Conservation (phyloP, 2,797 vertebrate species). For the Manis pentadactyla region DNA sequence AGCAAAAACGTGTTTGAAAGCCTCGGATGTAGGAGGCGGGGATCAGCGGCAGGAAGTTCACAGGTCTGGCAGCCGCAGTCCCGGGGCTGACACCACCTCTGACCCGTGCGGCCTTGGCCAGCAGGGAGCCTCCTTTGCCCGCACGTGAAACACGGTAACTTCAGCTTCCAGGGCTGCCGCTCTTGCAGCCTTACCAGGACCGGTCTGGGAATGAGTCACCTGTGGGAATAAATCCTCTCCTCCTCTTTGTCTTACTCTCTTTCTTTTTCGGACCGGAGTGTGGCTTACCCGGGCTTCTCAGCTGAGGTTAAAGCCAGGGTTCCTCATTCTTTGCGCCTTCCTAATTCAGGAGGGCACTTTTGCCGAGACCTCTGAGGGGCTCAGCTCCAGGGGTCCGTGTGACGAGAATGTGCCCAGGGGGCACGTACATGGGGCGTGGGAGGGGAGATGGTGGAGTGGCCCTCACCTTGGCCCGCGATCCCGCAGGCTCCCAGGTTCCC, state of each 20-base stretch:
- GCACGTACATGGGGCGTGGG: too few relatives aligned
- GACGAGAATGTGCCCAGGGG: not conserved
- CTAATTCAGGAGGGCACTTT: not conserved
- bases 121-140: not conserved
- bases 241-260: not conserved
- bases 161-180: rapidly evolving
- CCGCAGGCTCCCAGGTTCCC: rapidly evolving
- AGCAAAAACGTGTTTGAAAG: not conserved
- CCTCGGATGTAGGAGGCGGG: not conserved
- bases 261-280: not conserved
- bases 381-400: rapidly evolving
- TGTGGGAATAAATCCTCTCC: not conserved
- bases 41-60: not conserved
- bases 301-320: not conserved
- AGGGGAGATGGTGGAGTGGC: not conserved
- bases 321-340: not conserved
- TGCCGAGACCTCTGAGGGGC: not conserved
- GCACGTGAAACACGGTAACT: not conserved
- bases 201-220: not conserved
- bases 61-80: not conserved
- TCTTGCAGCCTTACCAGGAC: too few relatives aligned
- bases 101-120: not conserved
- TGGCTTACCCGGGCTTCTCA: not conserved
- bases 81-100: not conserved
- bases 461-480: rapidly evolving